Evolutionary conservation across 2,888 invertebrate species (phyloP), one percentile per base, ranked within the genome.

Genomic region (Yponomeuta evonymella): DNA sequence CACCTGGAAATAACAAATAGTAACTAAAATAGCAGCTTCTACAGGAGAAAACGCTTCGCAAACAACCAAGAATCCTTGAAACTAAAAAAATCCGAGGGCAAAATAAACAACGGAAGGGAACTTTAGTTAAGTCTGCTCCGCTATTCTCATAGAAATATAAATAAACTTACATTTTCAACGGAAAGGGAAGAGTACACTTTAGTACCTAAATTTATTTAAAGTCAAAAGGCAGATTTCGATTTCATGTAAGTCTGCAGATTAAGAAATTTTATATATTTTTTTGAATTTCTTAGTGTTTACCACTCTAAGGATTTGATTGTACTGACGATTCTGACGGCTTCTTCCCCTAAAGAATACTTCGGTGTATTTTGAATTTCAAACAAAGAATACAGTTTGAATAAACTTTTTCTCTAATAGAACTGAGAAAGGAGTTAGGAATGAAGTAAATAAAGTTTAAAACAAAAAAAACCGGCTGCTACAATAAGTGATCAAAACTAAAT

Each of bases 291-390:
- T 73, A 36, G 74, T 81, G 78, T 80, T 73, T 76, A 76, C 76
- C 71, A 77, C 77, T 74, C 81, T 73, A 77, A 77, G 65, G 79
- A 87, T 84, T 88, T 87, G 74, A 79, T 77, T 81, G 81, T 82
- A 88, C 85, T 88, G 79, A 77, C 72, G 72, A 71, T 67, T 9
- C 15, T 1, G 1, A 48, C 30, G 15, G 6, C 8, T 10, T 15
- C 4, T 12, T n/a, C 36, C 33, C 3, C 36, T 33, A 4, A 33
- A 36, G 66, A 33, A 33, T 2, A 12, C 36, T 67, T 36, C 15
- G 36, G 4, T 43, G 1, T 12, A 9, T 12, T 65, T 65, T 65
- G 33, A 43, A 43, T 43, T 67, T 33, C 33, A 36, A 67, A 43
- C 3, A 43, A n/a, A n/a, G 33, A 15, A n/a, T 36, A 65, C 2